phyloP scores from a whole-genome alignment of 1,140 invertebrate genomes.

The Cyclina sinensis region DNA sequence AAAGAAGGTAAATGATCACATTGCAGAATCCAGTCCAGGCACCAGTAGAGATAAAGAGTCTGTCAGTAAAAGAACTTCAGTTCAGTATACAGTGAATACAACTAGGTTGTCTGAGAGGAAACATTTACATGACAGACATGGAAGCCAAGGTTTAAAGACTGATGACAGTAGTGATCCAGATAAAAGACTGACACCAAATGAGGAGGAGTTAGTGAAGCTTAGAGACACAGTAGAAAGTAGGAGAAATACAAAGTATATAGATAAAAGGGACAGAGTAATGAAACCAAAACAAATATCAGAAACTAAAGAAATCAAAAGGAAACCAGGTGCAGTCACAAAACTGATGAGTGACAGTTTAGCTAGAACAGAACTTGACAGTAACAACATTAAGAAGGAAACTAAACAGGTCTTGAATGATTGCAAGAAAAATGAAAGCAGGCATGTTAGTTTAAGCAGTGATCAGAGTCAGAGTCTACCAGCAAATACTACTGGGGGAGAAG shows the following conservation, averaged over 20 bases:
- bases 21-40: neutral
- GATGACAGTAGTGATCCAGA: neutral
- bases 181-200: neutral
- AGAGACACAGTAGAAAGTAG: neutral
- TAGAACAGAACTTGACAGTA: no score
- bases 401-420: neutral
- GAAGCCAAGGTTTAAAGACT: neutral
- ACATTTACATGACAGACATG: neutral
- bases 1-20: neutral
- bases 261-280: slow-evolving; percentile 24
- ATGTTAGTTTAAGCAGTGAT: no score
- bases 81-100: neutral
- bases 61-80: no score
- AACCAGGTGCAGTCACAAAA: neutral
- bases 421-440: neutral
- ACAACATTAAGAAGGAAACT: neutral
- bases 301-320: no score
- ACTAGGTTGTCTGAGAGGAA: neutral
- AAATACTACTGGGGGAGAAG: no score
- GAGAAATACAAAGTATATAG: slow-evolving; percentile 18
- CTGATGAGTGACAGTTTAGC: neutral
- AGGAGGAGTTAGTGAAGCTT: neutral
- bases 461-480: no score
- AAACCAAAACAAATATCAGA: neutral
- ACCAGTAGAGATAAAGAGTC: neutral